Evolutionary conservation across 2,888 invertebrate species (phyloP).

Genomic region (Acanthococcus lagerstroemiae): DNA sequence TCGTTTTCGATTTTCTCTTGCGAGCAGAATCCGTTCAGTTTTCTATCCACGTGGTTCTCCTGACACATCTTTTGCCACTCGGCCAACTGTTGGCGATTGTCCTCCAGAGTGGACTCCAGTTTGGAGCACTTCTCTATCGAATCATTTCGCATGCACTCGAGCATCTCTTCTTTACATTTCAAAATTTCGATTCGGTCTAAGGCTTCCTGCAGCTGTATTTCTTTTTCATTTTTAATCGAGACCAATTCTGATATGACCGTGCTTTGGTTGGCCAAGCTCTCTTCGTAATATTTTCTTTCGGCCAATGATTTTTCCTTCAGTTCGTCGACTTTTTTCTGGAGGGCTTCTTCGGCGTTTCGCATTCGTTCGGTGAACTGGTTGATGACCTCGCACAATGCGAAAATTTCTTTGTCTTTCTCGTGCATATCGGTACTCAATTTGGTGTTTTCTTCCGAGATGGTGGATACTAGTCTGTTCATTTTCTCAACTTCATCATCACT

Average conservation of each 20-base stretch:
- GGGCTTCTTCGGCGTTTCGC: conserved; percentile 1
- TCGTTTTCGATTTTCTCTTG: neutral
- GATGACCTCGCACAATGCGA: neutral
- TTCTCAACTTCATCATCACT: conserved; percentile 18
- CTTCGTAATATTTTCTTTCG: conserved; percentile 8
- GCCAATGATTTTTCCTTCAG: conserved; percentile 8
- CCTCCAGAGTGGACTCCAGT: neutral
- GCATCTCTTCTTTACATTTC: conserved; percentile 17
- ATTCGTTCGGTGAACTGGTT: neutral
- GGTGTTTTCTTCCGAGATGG: neutral
- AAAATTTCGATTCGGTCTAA: conserved; percentile 8
- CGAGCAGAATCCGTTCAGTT: too few species aligned
- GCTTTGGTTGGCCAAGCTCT: neutral
- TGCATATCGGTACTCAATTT: neutral
- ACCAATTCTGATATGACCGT: neutral
- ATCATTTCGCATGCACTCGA: neutral
- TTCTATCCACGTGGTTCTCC: neutral
- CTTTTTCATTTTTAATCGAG: conserved; percentile 8
- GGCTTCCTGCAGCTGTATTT: conserved; percentile 14
- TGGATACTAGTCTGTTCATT: neutral
- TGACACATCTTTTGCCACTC: neutral
- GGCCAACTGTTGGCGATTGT: neutral
- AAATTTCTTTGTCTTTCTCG: conserved; percentile 8
- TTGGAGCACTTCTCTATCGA: neutral
- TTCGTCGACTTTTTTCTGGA: conserved; percentile 5